Base-by-base conservation (phyloP, 1,140 invertebrate genomes). In the Aricia agestis region DNA sequence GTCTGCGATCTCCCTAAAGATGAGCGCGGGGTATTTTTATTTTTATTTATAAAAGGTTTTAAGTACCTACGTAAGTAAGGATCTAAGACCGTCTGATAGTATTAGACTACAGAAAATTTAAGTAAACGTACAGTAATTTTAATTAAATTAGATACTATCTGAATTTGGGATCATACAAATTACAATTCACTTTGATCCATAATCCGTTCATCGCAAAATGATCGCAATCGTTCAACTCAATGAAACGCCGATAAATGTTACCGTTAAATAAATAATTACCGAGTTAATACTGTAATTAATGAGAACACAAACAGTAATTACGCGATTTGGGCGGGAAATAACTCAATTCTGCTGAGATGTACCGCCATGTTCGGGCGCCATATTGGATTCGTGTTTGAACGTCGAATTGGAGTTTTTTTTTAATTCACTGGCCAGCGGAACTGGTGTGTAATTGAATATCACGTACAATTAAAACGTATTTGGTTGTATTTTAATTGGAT, bases 271-370 rank as follows among this genome's bases (percentile, higher is more conserved):
- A 52, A 52, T 52, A 52, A 52, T 52, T 52, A 52, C 45, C 45
- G 45, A 52, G 45, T 52, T 52, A 52, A 52, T 52, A 63, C 10
- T 63, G 59, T 63, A 63, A 63, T 63, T 63, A 63, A 63, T 19
- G 19, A 25, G 18, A 63, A 63, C 59, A 63, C 59, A 63, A 63
- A 63, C 59, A 63, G 17, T 63, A 63, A 63, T 63, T 63, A 63
- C 59, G 6, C 59, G 59, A 63, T 63, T 63, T 63, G 59, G 59
- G 10, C 18, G 10, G 18, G 59, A 19, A 52, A 15, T 63, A 63
- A 63, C 19, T 19, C 17, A 11, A 19, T 63, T 63, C 59, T 19
- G 59, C 59, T 11, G 59, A 63, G 59, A 19, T 25, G 59, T 25
- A 63, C 18, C 18, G 18, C 59, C 18, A 19, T 63, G 18, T 63